Evolutionary conservation across 2,113 vertebrate species (phyloP), one percentile per base, ranked within the genome.

Genomic region (Pygoscelis antarcticus): DNA sequence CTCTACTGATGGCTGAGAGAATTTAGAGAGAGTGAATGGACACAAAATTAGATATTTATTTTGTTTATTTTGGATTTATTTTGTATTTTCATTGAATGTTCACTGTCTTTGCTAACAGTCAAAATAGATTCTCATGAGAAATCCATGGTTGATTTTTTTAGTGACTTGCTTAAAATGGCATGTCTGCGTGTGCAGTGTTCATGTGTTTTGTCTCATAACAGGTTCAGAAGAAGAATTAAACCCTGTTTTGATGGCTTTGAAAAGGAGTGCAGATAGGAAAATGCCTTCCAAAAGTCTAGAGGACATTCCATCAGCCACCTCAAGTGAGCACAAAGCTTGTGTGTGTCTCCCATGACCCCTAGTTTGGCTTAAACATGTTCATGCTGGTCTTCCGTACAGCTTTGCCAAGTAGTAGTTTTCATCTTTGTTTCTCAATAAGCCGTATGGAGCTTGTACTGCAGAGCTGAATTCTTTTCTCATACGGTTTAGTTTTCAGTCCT

Each of bases 221-320:
- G 99, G 98, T 99, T 97, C 98, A 96, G 98, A 98, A 96, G 98
- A 98, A 90, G 97, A 98, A 49, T 97, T 97, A 87, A 97, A 95
- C 90, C 98, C 98, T 75, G 78, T 98, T 97, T 98, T 98, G 97
- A 97, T 97, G 84, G 93, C 98, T 97, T 97, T 98, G 98, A 98
- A 98, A 98, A 98, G 96, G 95, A 98, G 89, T 87, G 96, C 98
- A 96, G 94, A 98, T 97, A 98, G 98, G 97, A 98, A 97, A 94
- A 97, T 98, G 93, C 98, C 99, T 96, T 99, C 98, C 96, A 98
- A 98, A 98, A 99, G 99, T 98, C 97, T 99, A 97, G 98, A 99
- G 96, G 98, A 98, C 93, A 98, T 99, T 97, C 96, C 98, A 78
- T 98, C 99, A 97, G 96, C 98, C 79, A 96, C 97, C 86, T 97